A percentile compares a stretch with the other conserved stretches of the same genome.
phyloP scores from a whole-genome alignment of 2,113 vertebrate species.

The Sinosuthora webbiana region DNA sequence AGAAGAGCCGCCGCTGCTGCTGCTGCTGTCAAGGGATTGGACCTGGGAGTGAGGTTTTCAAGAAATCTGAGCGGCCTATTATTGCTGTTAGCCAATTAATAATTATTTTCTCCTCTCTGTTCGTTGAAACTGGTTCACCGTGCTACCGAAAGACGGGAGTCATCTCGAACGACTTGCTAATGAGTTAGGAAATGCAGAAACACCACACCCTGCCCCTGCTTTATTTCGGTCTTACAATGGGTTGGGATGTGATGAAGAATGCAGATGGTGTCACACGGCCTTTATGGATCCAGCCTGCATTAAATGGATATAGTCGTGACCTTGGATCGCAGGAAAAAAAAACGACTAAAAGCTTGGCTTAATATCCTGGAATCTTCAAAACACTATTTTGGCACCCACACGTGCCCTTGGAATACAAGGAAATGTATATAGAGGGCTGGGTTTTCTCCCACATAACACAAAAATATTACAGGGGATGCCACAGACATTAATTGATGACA shows the following conservation, averaged over 20 bases:
- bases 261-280: background rate
- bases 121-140: background rate
- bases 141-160: background rate
- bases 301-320: background rate
- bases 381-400: background rate
- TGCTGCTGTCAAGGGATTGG: background rate
- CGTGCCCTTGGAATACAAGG: background rate
- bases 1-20: background rate
- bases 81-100: background rate
- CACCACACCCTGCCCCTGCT: slow-evolving; percentile 38
- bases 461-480: background rate
- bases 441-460: background rate
- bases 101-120: background rate
- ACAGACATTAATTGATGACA: background rate
- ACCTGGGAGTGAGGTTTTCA: background rate
- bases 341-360: background rate
- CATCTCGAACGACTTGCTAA: background rate
- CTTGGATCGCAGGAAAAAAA: background rate
- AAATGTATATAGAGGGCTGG: background rate
- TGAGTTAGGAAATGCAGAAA: slow-evolving; percentile 39
- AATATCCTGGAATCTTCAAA: background rate
- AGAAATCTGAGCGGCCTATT: background rate
- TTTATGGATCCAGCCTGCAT: background rate
- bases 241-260: background rate
- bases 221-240: slow-evolving; percentile 16